phyloP scores from a whole-genome alignment of 30 jellyfish, hydroid and myxozoan genomes.

The Aurelia coerulea region DNA sequence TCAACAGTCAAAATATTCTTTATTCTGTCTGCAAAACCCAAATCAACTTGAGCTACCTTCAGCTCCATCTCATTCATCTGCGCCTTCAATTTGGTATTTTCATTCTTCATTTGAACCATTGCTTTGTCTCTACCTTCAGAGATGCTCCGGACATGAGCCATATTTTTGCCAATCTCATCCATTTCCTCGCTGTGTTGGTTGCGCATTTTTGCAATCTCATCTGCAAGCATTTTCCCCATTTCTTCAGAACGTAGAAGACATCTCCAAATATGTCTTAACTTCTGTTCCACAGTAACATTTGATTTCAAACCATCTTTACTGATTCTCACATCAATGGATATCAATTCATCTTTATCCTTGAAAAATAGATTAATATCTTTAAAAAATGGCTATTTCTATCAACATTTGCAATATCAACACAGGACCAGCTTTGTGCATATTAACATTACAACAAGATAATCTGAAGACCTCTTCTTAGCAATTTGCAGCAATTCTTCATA shows the following conservation, averaged over 20 bases:
- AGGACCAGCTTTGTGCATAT: too few relatives aligned
- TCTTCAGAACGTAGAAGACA: constrained; percentile 19
- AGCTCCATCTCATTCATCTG: background rate
- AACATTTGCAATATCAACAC: too few relatives aligned
- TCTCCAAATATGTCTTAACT: constrained; percentile 19
- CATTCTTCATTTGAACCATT: constrained; percentile 3
- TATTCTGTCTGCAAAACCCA: background rate
- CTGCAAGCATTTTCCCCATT: background rate
- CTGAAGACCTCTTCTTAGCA: too few relatives aligned
- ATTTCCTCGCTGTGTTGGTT: constrained; percentile 12
- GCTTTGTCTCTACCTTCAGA: constrained; percentile 13
- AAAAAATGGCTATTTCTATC: too few relatives aligned
- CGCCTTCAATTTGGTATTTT: background rate
- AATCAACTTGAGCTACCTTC: background rate
- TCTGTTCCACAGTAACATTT: constrained; percentile 1
- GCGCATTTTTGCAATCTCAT: constrained; percentile 2
- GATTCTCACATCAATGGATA: constrained; percentile 1
- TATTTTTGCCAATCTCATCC: constrained; percentile 20
- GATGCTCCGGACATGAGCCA: constrained; percentile 14
- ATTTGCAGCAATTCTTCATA: too few relatives aligned
- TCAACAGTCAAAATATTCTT: constrained; percentile 19
- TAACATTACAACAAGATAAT: too few relatives aligned
- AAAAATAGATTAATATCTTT: too few relatives aligned
- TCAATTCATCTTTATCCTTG: background rate
- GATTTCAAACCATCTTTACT: constrained; percentile 5